Evolutionary conservation across 2,113 vertebrate genomes (phyloP), one percentile per base, ranked within the genome.

Genomic region (Zosterops lateralis): DNA sequence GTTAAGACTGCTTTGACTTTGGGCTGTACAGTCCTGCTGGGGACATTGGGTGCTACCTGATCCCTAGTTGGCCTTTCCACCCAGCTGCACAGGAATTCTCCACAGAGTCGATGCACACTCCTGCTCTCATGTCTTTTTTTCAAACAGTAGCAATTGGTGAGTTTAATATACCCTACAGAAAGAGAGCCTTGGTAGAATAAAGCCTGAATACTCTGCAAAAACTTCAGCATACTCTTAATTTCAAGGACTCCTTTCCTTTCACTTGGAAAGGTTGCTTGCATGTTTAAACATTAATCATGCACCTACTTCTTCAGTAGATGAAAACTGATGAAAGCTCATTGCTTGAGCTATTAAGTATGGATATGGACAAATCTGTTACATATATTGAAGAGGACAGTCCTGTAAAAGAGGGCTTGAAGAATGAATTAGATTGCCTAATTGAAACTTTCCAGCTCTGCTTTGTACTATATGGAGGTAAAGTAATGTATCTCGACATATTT

Each of bases 241-340:
- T 93, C 81, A 92, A 92, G 84, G 84, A 70, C 42, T 91, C 51
- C 34, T 82, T 84, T 45, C 45, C 71, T 93, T 91, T 93, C 42
- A n/a, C 42, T 91, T 75, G 32, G 54, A 75, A 89, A 68, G 34
- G 12, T 68, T 79, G 14, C 58, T 82, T 72, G 20, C 12, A 0
- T 82, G 38, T 76, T 95, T 82, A 91, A 84, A 61, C 31, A 67
- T 86, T 68, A 87, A 79, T 94, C 44, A 42, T 57, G 21, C 3
- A 2, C 22, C 44, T 89, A 14, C 57, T 40, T 62, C 36, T 89
- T 84, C 31, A 79, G 34, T 79, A 73, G 60, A 36, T 1, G 0
- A 72, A 93, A 92, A 48, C 32, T 50, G 48, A 86, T 77, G 72
- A 89, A 87, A 92, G 60, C 51, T 91, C n/a, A 70, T 84, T 93